Percentiles rank a stretch among this genome's conserved stretches.
Conservation (phyloP, 2,888 invertebrate genomes). For the Patella depressa region DNA sequence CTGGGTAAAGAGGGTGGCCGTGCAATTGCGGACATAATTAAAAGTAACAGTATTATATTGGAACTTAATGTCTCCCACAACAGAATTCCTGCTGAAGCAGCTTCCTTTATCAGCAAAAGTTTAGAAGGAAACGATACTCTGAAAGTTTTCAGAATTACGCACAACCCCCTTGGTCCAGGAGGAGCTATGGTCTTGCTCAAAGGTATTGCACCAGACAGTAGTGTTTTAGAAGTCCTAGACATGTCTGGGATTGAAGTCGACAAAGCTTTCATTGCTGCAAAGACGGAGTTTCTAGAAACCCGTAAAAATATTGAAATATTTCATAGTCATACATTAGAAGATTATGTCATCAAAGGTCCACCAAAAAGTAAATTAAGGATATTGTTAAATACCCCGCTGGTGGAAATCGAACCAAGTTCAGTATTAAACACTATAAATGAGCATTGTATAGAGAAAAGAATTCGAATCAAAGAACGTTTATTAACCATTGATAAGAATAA, state of each 20-base stretch:
- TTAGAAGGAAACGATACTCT: conserved; percentile 72
- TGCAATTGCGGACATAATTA: conserved; percentile 49
- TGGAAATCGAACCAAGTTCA: conserved; percentile 11
- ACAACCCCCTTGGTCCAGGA: conserved; percentile 74
- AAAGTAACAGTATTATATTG: conserved; percentile 63
- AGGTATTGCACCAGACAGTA: conserved; percentile 67
- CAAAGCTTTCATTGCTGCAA: conserved; percentile 45
- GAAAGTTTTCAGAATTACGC: conserved; percentile 72
- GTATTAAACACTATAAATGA: conserved; percentile 20
- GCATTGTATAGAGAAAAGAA: conserved; percentile 19
- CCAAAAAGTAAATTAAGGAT: conserved; percentile 14
- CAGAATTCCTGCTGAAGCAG: conserved; percentile 49
- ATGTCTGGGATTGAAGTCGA: conserved; percentile 69
- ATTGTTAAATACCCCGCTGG: conserved; percentile 22
- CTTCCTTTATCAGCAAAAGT: conserved; percentile 69
- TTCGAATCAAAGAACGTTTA: conserved; percentile 19
- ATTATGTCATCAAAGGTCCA: conserved; percentile 37
- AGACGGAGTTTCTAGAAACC: conserved; percentile 35
- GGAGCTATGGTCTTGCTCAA: conserved; percentile 72
- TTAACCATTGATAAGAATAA: conserved; percentile 18
- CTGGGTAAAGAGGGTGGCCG: conserved; percentile 69
- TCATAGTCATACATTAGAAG: conserved; percentile 41
- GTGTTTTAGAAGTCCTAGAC: conserved; percentile 71
- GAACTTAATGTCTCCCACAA: conserved; percentile 57
- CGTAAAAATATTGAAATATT: conserved; percentile 33